These are phyloP conservation scores for Hydra vulgaris DNA, from an alignment of 30 jellyfish, hydroid and myxozoan species.

Conservation along the genomic window DNA sequence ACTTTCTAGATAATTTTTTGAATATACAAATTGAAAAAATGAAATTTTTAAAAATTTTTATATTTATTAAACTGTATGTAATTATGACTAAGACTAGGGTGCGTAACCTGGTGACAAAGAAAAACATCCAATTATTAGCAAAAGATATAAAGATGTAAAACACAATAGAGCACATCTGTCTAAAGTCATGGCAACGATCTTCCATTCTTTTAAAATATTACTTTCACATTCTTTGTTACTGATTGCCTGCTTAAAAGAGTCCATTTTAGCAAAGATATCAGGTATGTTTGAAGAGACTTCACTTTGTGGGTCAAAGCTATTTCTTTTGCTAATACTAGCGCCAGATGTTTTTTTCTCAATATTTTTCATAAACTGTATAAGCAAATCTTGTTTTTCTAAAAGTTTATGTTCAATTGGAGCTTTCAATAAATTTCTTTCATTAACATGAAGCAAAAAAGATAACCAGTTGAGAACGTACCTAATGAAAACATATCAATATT, in stretches of 20 bases:
- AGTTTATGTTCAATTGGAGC: neutral
- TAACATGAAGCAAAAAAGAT: constrained; percentile 16
- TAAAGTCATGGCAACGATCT: constrained; percentile 70
- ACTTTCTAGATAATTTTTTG: no score
- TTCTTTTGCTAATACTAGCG: neutral
- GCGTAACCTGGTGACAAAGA: constrained; percentile 62
- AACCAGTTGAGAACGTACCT: constrained; percentile 25
- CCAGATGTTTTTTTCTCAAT: neutral
- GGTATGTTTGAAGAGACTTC: neutral
- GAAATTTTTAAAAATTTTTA: neutral
- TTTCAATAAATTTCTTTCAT: neutral
- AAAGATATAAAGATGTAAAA: constrained; percentile 25
- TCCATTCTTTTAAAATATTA: constrained; percentile 45
- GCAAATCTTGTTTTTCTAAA: neutral
- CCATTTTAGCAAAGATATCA: constrained; percentile 24
- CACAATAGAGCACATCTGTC: constrained; percentile 35
- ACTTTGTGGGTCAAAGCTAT: neutral
- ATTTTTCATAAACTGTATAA: neutral
- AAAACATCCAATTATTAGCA: constrained; percentile 42
- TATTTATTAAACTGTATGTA: no score
- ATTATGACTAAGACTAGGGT: no score
- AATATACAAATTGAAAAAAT: neutral
- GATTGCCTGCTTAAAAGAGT: constrained; percentile 36
- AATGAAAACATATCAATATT: no score
- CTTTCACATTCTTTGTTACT: constrained; percentile 41